A percentile compares a stretch with the other conserved stretches of the same genome.
Evolutionary conservation across 1,140 invertebrate genomes (phyloP).

Genomic region (Pseudoatta argentina): DNA sequence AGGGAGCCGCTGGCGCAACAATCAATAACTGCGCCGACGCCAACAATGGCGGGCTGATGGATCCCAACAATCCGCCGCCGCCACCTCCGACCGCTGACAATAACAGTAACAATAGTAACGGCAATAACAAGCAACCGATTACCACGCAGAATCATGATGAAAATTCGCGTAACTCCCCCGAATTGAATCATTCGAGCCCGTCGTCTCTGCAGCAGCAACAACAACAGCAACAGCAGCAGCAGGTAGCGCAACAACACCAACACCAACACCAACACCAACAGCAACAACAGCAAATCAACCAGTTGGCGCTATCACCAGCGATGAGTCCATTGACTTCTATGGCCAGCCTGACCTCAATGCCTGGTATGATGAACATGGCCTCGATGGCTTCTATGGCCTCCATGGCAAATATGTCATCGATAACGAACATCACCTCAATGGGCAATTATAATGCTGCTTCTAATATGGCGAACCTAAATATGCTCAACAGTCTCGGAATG

Average conservation of each 20-base stretch:
- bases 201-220: conserved; percentile 77
- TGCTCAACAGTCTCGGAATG: conserved; percentile 82
- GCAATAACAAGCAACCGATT: conserved; percentile 78
- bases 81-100: conserved; percentile 84
- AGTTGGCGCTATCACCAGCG: conserved; percentile 73
- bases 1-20: conserved; percentile 77
- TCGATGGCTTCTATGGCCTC: conserved; percentile 76
- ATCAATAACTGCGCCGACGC: conserved; percentile 77
- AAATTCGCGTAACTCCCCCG: conserved; percentile 84
- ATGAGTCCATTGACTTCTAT: conserved; percentile 82
- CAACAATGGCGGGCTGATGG: conserved; percentile 87
- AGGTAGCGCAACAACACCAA: conserved; percentile 50
- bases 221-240: conserved; percentile 67
- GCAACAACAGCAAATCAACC: conserved; percentile 69
- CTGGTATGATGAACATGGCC: conserved; percentile 77
- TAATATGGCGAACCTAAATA: conserved; percentile 81
- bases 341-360: conserved; percentile 79
- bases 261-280: conserved; percentile 58
- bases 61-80: conserved; percentile 86
- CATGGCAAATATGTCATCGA: conserved; percentile 76
- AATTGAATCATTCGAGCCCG: conserved; percentile 84
- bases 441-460: conserved; percentile 78
- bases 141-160: conserved; percentile 83
- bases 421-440: conserved; percentile 77
- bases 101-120: conserved; percentile 73